A percentile compares a stretch with the other conserved stretches of the same genome.
Evolutionary conservation across 2,797 vertebrate genomes (phyloP).

Genomic region (Chromis chromis): DNA sequence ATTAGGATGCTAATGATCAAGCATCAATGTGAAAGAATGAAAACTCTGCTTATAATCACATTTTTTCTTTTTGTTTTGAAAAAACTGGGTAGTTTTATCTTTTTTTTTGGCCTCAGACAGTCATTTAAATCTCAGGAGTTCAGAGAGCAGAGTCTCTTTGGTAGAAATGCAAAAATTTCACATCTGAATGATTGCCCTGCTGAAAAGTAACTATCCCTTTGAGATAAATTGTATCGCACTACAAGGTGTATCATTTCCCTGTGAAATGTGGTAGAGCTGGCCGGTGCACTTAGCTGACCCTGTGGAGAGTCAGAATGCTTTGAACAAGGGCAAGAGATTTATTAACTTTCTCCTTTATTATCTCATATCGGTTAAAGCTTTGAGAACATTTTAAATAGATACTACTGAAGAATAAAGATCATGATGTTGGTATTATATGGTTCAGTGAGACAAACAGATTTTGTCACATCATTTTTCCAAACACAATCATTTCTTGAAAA

Average conservation of each 20-base stretch:
- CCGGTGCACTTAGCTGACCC: background rate
- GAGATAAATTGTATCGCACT: too few species aligned
- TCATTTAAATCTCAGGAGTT: too few species aligned
- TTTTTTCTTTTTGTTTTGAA: too few species aligned
- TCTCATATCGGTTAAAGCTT: background rate
- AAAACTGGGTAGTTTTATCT: too few species aligned
- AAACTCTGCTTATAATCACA: too few species aligned
- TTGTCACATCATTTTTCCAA: background rate
- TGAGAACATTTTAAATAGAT: background rate
- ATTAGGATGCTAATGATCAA: background rate
- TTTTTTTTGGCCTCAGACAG: too few species aligned
- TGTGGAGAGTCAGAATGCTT: background rate
- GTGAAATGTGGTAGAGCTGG: background rate
- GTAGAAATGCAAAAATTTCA: too few species aligned
- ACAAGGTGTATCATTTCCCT: background rate
- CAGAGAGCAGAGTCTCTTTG: too few species aligned
- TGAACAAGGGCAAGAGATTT: background rate
- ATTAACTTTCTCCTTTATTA: background rate
- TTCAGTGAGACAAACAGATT: background rate
- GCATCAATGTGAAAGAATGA: background rate
- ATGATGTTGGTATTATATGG: background rate
- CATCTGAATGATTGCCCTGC: too few species aligned
- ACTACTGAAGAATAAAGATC: background rate
- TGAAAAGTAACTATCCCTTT: too few species aligned
- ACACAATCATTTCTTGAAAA: slow-evolving; percentile 2